Evolutionary conservation across 1,140 invertebrate genomes (phyloP).

Genomic region (Lucilia cuprina): DNA sequence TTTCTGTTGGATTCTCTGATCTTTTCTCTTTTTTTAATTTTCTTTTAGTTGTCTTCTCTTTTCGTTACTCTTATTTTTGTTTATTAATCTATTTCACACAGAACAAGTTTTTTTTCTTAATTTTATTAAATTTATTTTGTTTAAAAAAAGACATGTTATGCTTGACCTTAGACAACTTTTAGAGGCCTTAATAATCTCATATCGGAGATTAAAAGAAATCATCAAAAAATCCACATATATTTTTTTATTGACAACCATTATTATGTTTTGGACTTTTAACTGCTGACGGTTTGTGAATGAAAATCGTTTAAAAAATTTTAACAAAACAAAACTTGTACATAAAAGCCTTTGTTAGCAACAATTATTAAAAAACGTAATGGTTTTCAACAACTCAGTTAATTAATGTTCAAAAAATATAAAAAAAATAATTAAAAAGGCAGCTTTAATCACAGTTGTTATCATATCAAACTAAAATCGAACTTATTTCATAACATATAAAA

Average conservation of each 20-base stretch:
- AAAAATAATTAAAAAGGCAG: neutral
- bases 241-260: neutral
- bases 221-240: neutral
- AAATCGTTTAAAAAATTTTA: neutral
- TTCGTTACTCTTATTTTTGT: neutral
- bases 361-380: neutral
- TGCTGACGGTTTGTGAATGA: neutral
- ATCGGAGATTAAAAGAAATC: neutral
- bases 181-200: neutral
- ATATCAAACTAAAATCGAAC: too few relatives aligned
- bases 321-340: too few relatives aligned
- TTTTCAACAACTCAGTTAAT: neutral
- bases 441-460: too few relatives aligned
- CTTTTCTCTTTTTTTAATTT: too few relatives aligned
- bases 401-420: neutral
- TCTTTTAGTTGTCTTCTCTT: neutral
- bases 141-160: neutral
- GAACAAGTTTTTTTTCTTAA: neutral
- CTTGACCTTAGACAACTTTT: constrained; percentile 11
- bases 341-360: neutral
- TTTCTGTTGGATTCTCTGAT: neutral
- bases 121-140: neutral
- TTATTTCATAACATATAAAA: too few relatives aligned
- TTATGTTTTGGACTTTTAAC: neutral
- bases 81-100: neutral